Evolutionary conservation across 2,797 vertebrate genomes (phyloP).

Genomic region (Leptoclinus maculatus): DNA sequence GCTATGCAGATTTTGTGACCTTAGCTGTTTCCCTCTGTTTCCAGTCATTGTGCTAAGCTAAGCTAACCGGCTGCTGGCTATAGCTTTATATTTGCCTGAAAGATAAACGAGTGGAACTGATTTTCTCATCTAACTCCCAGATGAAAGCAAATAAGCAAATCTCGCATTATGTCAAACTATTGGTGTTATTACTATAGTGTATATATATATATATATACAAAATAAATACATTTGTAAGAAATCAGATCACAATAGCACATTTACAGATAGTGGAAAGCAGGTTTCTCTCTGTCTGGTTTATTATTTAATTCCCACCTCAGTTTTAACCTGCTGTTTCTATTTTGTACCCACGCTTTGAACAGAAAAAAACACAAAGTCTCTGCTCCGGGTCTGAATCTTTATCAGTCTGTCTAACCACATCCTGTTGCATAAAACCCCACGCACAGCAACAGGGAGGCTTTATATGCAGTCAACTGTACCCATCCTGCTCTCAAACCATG

Average conservation of each 20-base stretch:
- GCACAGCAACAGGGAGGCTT: conserved; percentile 65
- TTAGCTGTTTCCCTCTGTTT: neutral
- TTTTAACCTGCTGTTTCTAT: conserved; percentile 65
- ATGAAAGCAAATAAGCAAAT: neutral
- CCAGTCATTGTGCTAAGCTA: neutral
- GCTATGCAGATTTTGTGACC: neutral
- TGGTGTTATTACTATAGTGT: neutral
- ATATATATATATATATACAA: neutral
- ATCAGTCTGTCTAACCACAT: conserved; percentile 82
- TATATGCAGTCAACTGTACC: conserved; percentile 53
- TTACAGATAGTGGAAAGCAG: conserved; percentile 40
- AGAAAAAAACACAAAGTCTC: conserved; percentile 47
- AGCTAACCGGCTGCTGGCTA: neutral
- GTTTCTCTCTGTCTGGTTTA: conserved; percentile 39
- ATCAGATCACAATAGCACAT: neutral
- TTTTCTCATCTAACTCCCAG: neutral
- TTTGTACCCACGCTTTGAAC: conserved; percentile 66
- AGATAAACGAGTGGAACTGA: neutral
- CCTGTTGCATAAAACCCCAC: conserved; percentile 78
- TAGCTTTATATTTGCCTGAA: neutral
- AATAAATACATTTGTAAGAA: neutral
- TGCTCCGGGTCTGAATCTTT: conserved; percentile 77
- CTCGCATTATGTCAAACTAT: neutral
- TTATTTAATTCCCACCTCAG: conserved; percentile 51
- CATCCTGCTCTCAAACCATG: conserved; percentile 40